Evolutionary conservation across 1,140 invertebrate species (phyloP).

Genomic region (Neuroterus valhalla): DNA sequence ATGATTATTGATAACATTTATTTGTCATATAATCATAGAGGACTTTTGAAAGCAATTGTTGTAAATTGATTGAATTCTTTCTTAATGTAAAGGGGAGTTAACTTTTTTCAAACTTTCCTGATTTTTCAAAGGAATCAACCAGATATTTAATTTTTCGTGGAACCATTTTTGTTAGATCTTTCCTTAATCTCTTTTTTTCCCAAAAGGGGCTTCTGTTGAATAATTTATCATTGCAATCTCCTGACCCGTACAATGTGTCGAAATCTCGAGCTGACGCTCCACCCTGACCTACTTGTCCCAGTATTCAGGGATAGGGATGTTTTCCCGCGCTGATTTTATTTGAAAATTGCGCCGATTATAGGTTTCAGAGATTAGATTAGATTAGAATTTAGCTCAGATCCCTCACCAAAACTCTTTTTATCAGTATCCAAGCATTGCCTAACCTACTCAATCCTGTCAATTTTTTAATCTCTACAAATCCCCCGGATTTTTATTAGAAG

Average conservation of each 20-base stretch:
- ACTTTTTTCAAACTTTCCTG: neutral
- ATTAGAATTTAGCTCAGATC: no score
- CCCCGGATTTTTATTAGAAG: no score
- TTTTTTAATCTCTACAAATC: no score
- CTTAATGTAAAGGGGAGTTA: neutral
- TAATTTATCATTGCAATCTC: neutral
- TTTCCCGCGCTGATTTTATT: neutral
- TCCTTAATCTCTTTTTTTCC: neutral
- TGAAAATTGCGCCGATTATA: constrained; percentile 21
- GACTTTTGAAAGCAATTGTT: no score
- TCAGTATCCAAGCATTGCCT: no score
- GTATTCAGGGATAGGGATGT: constrained; percentile 28
- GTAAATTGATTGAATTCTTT: no score
- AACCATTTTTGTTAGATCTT: neutral
- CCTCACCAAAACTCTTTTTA: no score
- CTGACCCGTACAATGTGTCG: neutral
- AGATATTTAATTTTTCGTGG: no score
- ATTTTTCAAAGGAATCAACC: no score
- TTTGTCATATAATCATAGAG: no score
- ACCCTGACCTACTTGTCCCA: constrained; percentile 18
- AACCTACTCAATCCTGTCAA: no score
- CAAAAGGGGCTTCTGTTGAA: neutral
- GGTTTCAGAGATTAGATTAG: no score
- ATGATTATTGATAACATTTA: neutral
- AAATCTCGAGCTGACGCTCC: constrained; percentile 10